Evolutionary conservation across 1,140 invertebrate species (phyloP), one percentile per base, ranked within the genome.

Genomic region (Phthorimaea operculella): DNA sequence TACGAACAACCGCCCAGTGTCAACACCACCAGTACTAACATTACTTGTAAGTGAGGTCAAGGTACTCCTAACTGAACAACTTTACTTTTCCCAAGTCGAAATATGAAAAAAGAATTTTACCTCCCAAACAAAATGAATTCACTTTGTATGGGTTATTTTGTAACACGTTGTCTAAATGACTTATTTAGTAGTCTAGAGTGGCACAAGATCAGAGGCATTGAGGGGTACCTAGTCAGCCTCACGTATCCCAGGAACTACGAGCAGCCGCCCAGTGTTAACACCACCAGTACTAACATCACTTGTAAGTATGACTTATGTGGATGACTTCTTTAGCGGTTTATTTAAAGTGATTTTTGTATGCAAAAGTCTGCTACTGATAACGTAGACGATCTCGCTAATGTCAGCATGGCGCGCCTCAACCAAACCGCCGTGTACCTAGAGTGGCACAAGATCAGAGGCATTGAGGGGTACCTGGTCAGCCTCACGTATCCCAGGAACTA

Each of bases 381-480:
- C 62, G 85, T 93, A 0, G 87, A 90, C 53, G 77, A 87, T 8
- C 85, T 94, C 0, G 72, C 85, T 39, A 85, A 90, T 52, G 78
- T 93, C 1, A 84, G 69, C 28, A 72, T 89, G 15, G 55, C 79
- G 1, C 79, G 76, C 0, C 74, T 74, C 1, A 87, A 86, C 1
- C 85, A 90, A 21, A 83, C 81, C 16, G 86, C 85, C 0, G 83
- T 91, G 0, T 81, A 67, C 0, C 60, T 94, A 0, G 63, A 70
- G 0, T 95, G 93, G 93, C 79, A 85, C 57, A 74, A 79, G 34
- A 74, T 90, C 0, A 69, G 85, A 8, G 80, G 83, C n/a, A 89
- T 88, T 1, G 89, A 92, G 44, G 89, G 90, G 0, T 94, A 93
- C 66, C 71, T 75, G 1, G 69, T 94, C 1, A 83, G 79, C 9